Conservation (phyloP, 2,888 invertebrate genomes). For the Mechanitis mazaeus region DNA sequence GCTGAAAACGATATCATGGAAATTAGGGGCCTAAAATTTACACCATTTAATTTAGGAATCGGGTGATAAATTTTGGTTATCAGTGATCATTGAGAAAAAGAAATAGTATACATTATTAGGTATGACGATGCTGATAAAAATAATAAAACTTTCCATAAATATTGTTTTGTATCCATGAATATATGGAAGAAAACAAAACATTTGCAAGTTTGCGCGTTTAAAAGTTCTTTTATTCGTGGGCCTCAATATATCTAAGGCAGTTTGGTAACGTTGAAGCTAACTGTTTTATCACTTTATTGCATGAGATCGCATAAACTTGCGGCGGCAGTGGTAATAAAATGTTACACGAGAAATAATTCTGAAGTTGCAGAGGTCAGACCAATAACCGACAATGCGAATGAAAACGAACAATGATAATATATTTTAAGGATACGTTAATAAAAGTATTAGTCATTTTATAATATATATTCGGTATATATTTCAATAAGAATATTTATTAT, state of each 20-base stretch:
- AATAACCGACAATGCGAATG: background rate
- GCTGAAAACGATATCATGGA: constrained; percentile 56
- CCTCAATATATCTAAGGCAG: constrained; percentile 64
- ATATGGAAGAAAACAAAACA: constrained; percentile 58
- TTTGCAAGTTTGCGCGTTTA: constrained; percentile 65
- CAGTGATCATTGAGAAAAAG: background rate
- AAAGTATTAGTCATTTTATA: too few relatives aligned
- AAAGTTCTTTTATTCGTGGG: constrained; percentile 70
- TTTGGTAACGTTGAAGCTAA: constrained; percentile 63
- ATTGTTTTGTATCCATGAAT: constrained; percentile 7
- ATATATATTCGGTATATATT: too few relatives aligned
- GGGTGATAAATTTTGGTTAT: constrained; percentile 13
- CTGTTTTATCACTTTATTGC: constrained; percentile 76
- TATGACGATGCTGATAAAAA: too few relatives aligned
- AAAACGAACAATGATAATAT: background rate
- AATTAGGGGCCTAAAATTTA: constrained; percentile 43
- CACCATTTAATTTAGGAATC: constrained; percentile 19
- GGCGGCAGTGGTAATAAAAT: constrained; percentile 62
- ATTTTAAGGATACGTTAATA: background rate
- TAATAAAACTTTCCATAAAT: constrained; percentile 2
- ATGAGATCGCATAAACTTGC: constrained; percentile 69
- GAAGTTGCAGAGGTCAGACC: constrained; percentile 32
- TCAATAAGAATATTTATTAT: too few relatives aligned
- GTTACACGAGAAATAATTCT: constrained; percentile 52
- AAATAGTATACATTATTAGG: background rate